A percentile compares a stretch with the other conserved stretches of the same genome.
These are phyloP conservation scores for Amorpha juglandis DNA, from an alignment of 2,888 invertebrate species.

Conservation along the genomic window DNA sequence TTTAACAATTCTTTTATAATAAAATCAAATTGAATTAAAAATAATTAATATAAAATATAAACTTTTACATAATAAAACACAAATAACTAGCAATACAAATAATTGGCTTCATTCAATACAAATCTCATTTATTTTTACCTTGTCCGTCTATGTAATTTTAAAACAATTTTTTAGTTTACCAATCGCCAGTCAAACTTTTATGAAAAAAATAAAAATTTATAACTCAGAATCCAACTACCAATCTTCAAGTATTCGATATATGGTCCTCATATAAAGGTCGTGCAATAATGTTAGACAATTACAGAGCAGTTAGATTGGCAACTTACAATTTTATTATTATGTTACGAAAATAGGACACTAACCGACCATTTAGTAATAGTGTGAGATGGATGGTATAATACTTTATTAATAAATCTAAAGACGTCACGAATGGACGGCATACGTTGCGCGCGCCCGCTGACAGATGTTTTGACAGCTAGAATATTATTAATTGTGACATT, in stretches of 20 bases:
- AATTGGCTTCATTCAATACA: too few species aligned
- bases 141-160: too few species aligned
- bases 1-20: too few species aligned
- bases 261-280: constrained; percentile 3
- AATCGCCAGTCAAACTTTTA: not conserved
- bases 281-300: constrained; percentile 2
- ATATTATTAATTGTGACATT: constrained; percentile 83
- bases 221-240: not conserved
- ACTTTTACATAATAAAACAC: too few species aligned
- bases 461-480: constrained; percentile 81
- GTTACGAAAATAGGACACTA: constrained; percentile 30
- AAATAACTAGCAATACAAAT: too few species aligned
- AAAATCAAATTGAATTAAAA: too few species aligned
- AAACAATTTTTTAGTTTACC: not conserved
- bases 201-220: too few species aligned
- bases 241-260: not conserved
- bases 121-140: too few species aligned
- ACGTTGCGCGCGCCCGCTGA: constrained; percentile 58
- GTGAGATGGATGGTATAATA: constrained; percentile 20
- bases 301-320: not conserved
- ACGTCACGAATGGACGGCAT: constrained; percentile 64
- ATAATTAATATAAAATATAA: too few species aligned
- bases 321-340: constrained; percentile 6
- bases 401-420: constrained; percentile 59
- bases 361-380: constrained; percentile 21